Base-by-base conservation (phyloP, 2,113 vertebrate genomes). In the Gymnorhina tibicen region DNA sequence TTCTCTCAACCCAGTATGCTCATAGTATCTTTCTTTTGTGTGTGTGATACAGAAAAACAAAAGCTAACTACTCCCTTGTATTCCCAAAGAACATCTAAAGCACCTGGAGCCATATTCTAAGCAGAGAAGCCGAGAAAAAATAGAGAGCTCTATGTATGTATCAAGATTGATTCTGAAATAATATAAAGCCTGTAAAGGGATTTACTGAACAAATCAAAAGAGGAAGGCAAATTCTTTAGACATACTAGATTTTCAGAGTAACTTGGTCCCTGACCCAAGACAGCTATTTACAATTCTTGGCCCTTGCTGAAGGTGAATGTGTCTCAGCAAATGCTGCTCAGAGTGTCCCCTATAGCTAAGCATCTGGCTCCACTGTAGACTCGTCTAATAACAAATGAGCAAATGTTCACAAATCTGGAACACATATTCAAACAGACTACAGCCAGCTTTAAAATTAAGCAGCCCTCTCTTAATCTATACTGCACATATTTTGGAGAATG, bases 251-350 rank as follows among this genome's bases (percentile, higher is more conserved):
- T 86, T 94, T 87, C 63, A 87, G 67, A 95, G 72, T 50, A 90
- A 77, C 67, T 93, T 86, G 17, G 72, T 88, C 55, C 55, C 75
- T 90, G 52, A 96, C 75, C 52, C 68, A 70, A 91, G 67, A 92
- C 7, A 92, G 59, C 26, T 92, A 84, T 93, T 94, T 94, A 56
- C 85, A 67, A 59, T 80, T 95, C 84, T 79, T 69, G 93, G 70
- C 52, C 64, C 95, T 95, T 85, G 85, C 87, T 95, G 69, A 91
- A 77, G 55, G 93, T 96, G 88, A 97, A 55, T 80, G 52, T 96
- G 89, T 85, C 77, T 95, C 81, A 83, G 91, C 96, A 97, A 97
- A 98, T 95, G 80, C 68, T 94, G 53, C 81, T 97, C 92, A 97
- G 85, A 97, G 93, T 69, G 56, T 97, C 44, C 78, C 87, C 77